Conservation (phyloP, 2,888 invertebrate species). For the Caenorhabditis wallacei region DNA sequence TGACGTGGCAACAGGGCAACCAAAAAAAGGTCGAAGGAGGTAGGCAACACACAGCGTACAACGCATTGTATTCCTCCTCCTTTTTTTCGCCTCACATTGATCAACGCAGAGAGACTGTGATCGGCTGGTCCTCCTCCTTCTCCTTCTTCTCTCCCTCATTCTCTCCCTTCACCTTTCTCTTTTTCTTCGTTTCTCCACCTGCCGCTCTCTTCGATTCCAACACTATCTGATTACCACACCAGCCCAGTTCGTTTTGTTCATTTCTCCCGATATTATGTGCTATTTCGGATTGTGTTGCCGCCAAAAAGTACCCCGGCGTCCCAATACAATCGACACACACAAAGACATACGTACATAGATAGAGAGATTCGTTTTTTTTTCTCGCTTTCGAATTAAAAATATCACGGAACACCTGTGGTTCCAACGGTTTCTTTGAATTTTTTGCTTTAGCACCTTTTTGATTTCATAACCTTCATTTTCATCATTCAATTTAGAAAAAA, state of each 20-base stretch:
- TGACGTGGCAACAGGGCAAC: not conserved
- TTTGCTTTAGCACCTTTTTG: not conserved
- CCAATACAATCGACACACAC: slow-evolving; percentile 41
- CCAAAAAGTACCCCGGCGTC: slow-evolving; percentile 43
- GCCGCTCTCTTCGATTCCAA: slow-evolving; percentile 1
- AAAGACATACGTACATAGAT: slow-evolving; percentile 33
- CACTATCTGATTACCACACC: slow-evolving; percentile 6
- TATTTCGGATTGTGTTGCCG: slow-evolving; percentile 34
- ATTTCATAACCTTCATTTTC: not conserved
- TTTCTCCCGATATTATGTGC: slow-evolving; percentile 8
- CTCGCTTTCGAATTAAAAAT: slow-evolving; percentile 30
- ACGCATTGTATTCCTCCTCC: slow-evolving; percentile 19
- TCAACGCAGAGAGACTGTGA: slow-evolving; percentile 35
- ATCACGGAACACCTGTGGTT: slow-evolving; percentile 2
- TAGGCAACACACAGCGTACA: slow-evolving; percentile 26
- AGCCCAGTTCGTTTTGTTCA: slow-evolving; percentile 14
- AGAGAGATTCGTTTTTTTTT: slow-evolving; percentile 14
- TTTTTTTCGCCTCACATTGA: slow-evolving; percentile 33
- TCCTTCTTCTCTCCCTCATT: not conserved
- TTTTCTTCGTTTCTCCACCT: slow-evolving; percentile 11
- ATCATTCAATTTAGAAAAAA: not conserved
- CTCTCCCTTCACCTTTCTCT: not conserved
- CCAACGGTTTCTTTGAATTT: not conserved
- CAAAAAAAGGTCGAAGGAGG: not conserved
- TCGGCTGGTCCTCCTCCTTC: slow-evolving; percentile 37